These are phyloP conservation scores for Argopecten irradians DNA, from an alignment of 1,140 invertebrate species.

Conservation along the genomic window DNA sequence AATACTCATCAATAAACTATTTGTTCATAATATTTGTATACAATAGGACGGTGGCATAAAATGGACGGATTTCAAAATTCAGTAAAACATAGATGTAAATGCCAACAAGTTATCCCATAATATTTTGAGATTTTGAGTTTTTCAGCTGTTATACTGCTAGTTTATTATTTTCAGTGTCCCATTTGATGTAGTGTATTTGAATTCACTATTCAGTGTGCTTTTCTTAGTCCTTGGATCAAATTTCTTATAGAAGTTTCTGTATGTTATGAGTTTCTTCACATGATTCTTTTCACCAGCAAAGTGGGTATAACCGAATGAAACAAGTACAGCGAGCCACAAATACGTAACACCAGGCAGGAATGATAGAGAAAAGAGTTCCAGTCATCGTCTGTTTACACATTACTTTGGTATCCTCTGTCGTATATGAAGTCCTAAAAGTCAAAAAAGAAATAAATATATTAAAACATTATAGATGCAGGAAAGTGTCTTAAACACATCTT, in stretches of 20 bases:
- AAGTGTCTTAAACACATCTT: no score
- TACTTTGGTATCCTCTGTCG: constrained; percentile 15
- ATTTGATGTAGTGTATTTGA: no score
- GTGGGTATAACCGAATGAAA: not conserved
- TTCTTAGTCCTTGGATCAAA: not conserved
- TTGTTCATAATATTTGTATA: not conserved
- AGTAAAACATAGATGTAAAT: not conserved
- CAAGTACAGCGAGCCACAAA: not conserved
- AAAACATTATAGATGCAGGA: not conserved
- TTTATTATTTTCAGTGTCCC: no score
- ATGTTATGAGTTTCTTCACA: not conserved
- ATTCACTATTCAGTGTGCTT: no score
- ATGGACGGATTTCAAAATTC: not conserved
- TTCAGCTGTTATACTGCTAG: no score
- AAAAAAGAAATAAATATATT: not conserved
- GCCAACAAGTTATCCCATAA: no score
- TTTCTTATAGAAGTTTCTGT: not conserved
- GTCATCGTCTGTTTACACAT: not conserved
- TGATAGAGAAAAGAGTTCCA: not conserved
- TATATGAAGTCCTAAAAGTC: not conserved
- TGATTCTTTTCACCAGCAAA: not conserved
- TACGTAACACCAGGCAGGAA: constrained; percentile 13
- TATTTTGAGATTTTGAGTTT: no score
- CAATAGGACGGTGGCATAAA: not conserved
- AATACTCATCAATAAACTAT: not conserved